Conservation (phyloP, 2,888 invertebrate species). For the Tiliacea aurago region DNA sequence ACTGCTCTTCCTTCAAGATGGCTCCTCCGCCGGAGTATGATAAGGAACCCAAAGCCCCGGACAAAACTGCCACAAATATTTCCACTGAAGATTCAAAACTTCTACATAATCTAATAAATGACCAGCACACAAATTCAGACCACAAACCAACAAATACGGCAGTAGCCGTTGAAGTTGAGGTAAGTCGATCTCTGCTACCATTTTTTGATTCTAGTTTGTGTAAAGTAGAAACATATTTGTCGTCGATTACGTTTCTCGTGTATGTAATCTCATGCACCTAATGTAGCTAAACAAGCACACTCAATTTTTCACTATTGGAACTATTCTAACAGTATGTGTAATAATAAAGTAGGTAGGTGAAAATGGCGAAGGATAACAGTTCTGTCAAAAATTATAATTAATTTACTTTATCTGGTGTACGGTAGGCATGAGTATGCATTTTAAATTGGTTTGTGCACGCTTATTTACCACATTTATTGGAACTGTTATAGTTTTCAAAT, state of each 20-base stretch:
- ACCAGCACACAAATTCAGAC: conserved; percentile 84
- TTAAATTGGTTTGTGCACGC: conserved; percentile 33
- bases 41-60: conserved; percentile 94
- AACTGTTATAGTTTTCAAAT: conserved; percentile 9
- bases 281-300: neutral
- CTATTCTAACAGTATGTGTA: conserved; percentile 22
- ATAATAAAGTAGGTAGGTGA: conserved; percentile 70
- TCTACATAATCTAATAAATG: conserved; percentile 83
- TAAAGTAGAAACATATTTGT: conserved; percentile 41
- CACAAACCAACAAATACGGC: conserved; percentile 79
- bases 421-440: conserved; percentile 59
- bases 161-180: conserved; percentile 83
- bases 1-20: conserved; percentile 92
- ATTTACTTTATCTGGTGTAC: conserved; percentile 64
- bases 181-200: conserved; percentile 79
- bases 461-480: conserved; percentile 20
- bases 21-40: conserved; percentile 95
- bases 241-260: conserved; percentile 21
- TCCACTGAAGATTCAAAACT: conserved; percentile 88
- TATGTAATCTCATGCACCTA: neutral
- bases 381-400: conserved; percentile 74
- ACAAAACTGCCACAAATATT: conserved; percentile 90
- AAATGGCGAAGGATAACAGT: conserved; percentile 79
- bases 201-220: conserved; percentile 58
- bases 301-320: conserved; percentile 8